Base-by-base conservation (phyloP, 2,797 vertebrate genomes). In the Muscicapa comitata region DNA sequence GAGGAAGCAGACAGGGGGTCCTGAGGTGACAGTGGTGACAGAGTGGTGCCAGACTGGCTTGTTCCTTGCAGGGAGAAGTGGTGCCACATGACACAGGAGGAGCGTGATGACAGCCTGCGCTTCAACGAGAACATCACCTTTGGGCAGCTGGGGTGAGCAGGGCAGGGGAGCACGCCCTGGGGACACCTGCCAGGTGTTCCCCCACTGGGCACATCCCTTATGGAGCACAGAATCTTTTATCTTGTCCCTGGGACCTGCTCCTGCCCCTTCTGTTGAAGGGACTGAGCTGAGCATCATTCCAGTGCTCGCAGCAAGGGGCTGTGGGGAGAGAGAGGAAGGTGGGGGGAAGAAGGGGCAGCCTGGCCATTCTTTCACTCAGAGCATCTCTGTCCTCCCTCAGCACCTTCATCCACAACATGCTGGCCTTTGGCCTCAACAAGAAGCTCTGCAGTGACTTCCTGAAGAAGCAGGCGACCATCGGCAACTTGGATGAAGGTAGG, bases 101-200 rank as follows among this genome's bases (percentile, higher is more conserved):
- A 99, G 96, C 98, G 98, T 1, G 99, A 99, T 0, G 99, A 99
- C 98, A 99, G 98, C 96, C 98, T 99, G 59, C 98, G 98, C 68
- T 99, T 99, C 83, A 98, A 99, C 11, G 99, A 99, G 97, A 99
- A 99, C 97, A 99, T 99, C 92, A 98, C 99, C 72, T 99, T 99
- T 1, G 99, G 99, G 67, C 99, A 99, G 92, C 98, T 99, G 76
- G 99, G 99, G 99, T 99, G 95, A 98, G 98, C 59, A 4, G 67
- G 33, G 48, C 6, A 1, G 0, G 2, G 89, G 78, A 15, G 24
- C 24, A 25, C n/a, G 8, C 47, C 47, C 50, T 20, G 33, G 72
- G 50, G 65, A 29, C 9, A 2, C 29, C 17, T n/a, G 2, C 7
- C 12, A 19, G 45, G 11, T 29, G 43, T 25, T 47, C 10, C 50